phyloP scores from a whole-genome alignment of 2,797 vertebrate genomes.

The Salmo trutta region DNA sequence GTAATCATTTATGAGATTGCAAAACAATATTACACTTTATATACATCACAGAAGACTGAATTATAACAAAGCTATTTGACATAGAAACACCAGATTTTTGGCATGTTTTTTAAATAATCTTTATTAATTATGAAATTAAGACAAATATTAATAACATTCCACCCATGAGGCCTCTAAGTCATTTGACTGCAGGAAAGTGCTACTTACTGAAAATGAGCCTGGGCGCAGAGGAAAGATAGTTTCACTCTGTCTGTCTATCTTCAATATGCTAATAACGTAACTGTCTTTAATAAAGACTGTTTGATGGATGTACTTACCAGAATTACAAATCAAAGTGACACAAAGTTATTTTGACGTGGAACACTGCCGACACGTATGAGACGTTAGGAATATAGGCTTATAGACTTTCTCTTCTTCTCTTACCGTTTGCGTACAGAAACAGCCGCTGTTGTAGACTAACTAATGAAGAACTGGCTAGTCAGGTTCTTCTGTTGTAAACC shows the following conservation, averaged over 20 bases:
- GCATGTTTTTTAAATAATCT: no score
- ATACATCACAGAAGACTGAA: no score
- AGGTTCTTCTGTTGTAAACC: constrained; percentile 28
- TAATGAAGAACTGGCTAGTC: constrained; percentile 8
- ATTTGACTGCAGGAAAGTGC: no score
- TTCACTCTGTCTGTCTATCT: background rate
- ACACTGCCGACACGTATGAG: background rate
- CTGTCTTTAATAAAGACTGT: background rate
- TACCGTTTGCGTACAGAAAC: background rate
- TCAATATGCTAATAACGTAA: constrained; percentile 19
- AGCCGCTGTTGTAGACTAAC: background rate
- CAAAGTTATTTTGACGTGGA: background rate
- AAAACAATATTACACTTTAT: no score
- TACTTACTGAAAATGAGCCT: constrained; percentile 21
- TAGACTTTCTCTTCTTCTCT: background rate
- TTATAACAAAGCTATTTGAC: no score
- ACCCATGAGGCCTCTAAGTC: no score
- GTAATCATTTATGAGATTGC: no score
- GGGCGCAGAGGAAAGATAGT: background rate
- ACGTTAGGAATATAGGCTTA: background rate
- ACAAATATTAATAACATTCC: no score
- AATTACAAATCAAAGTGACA: constrained; percentile 30
- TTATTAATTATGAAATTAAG: no score
- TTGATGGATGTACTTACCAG: background rate
- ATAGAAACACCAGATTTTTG: no score